These are phyloP conservation scores for Ptychadena robeensis DNA, from an alignment of 2,797 vertebrate species.

Conservation along the genomic window DNA sequence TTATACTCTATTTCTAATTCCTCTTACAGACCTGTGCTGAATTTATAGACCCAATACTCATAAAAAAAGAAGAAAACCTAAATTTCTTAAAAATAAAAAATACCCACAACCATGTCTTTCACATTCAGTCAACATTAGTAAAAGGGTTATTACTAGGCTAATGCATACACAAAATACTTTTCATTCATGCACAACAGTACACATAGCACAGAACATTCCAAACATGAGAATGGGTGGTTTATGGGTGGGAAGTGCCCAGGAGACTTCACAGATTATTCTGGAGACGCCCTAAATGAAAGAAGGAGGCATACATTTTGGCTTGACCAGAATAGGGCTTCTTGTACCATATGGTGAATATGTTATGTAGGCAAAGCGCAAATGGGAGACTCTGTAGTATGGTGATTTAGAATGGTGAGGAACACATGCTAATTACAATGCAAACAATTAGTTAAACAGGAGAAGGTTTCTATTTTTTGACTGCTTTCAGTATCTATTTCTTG, in stretches of 20 bases:
- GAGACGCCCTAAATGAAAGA: slow-evolving; percentile 63
- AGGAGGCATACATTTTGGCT: slow-evolving; percentile 31
- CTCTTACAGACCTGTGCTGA: slow-evolving; percentile 64
- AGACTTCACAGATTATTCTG: slow-evolving; percentile 59
- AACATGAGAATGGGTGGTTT: slow-evolving; percentile 80
- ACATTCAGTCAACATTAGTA: slow-evolving; percentile 69
- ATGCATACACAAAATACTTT: slow-evolving; percentile 91
- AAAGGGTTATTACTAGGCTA: slow-evolving; percentile 73
- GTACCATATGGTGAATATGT: slow-evolving; percentile 54
- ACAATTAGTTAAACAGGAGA: slow-evolving; percentile 63
- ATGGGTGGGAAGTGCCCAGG: slow-evolving; percentile 65
- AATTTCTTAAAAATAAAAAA: slow-evolving; percentile 68
- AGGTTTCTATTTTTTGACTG: slow-evolving; percentile 57
- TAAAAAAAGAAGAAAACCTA: slow-evolving; percentile 51
- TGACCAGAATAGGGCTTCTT: slow-evolving; percentile 60
- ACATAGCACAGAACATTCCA: slow-evolving; percentile 93
- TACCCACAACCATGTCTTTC: slow-evolving; percentile 66
- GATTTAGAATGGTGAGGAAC: slow-evolving; percentile 45
- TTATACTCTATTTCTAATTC: slow-evolving; percentile 63
- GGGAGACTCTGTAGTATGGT: slow-evolving; percentile 58
- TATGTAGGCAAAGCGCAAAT: slow-evolving; percentile 64
- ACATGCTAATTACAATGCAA: slow-evolving; percentile 68
- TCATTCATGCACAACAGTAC: slow-evolving; percentile 97
- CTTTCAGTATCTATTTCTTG: slow-evolving; percentile 52
- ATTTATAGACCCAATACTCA: slow-evolving; percentile 60